phyloP scores from a whole-genome alignment of 2,113 vertebrate species.

The Sminthopsis crassicaudata region DNA sequence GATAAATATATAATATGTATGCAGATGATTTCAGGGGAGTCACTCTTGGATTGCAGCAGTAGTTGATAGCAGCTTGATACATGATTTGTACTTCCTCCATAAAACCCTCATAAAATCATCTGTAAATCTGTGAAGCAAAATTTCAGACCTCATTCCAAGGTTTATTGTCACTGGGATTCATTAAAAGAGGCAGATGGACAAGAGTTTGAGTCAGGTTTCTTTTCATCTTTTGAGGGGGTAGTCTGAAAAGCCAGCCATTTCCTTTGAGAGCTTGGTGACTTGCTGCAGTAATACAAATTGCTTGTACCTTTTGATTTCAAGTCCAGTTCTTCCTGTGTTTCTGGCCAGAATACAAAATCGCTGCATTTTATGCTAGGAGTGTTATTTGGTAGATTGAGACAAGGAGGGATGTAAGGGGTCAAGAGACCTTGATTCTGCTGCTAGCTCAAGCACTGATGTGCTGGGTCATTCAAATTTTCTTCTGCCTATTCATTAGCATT shows the following conservation, averaged over 20 bases:
- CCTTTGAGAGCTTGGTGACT: neutral
- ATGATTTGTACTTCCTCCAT: neutral
- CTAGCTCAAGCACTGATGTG: constrained; percentile 4
- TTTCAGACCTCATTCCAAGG: constrained; percentile 1
- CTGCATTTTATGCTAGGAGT: neutral
- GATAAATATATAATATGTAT: neutral
- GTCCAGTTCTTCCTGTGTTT: neutral
- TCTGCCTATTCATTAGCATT: neutral
- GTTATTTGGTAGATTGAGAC: neutral
- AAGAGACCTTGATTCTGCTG: constrained; percentile 14
- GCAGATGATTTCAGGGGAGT: neutral
- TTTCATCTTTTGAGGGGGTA: neutral
- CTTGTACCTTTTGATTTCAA: neutral
- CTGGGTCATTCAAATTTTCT: neutral
- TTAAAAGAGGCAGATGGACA: neutral
- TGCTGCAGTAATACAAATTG: constrained; percentile 29
- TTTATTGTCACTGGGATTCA: constrained; percentile 22
- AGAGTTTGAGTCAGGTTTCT: neutral
- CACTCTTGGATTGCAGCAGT: neutral
- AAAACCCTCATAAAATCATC: neutral
- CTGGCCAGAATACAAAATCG: neutral
- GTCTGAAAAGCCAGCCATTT: neutral
- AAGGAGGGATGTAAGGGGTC: neutral
- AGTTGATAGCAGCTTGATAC: constrained; percentile 9
- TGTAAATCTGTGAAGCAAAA: constrained; percentile 3